Evolutionary conservation across 2,888 invertebrate species (phyloP).

Genomic region (Antitype chi): DNA sequence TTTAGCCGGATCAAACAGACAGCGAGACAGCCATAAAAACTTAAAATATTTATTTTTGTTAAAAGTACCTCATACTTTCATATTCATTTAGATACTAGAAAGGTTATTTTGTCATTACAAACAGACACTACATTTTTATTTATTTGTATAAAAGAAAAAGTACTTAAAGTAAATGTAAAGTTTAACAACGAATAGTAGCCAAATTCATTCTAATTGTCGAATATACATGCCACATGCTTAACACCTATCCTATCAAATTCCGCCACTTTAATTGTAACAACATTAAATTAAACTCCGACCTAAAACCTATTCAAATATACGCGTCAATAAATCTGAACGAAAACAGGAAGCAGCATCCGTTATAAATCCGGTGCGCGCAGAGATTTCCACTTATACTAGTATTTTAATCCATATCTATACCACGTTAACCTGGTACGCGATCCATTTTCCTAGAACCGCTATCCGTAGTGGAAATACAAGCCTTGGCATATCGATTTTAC

Average conservation of each 20-base stretch:
- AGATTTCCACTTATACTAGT: conserved; percentile 28
- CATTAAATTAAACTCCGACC: not conserved
- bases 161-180: too few species aligned
- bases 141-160: too few species aligned
- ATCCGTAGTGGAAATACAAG: conserved; percentile 66
- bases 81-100: too few species aligned
- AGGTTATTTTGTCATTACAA: too few species aligned
- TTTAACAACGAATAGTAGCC: too few species aligned
- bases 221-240: not conserved
- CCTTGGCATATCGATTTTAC: conserved; percentile 78
- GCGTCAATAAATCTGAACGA: conserved; percentile 31
- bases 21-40: too few species aligned
- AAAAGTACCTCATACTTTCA: too few species aligned
- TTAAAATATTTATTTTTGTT: too few species aligned
- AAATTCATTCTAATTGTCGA: too few species aligned
- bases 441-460: conserved; percentile 65
- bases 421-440: conserved; percentile 43
- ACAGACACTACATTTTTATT: too few species aligned
- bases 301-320: conserved; percentile 11
- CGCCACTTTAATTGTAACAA: not conserved
- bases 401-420: conserved; percentile 43
- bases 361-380: conserved; percentile 25
- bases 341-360: conserved; percentile 20
- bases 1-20: too few species aligned
- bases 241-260: not conserved